Evolutionary conservation across 2,113 vertebrate species (phyloP).

Genomic region (Perca flavescens): DNA sequence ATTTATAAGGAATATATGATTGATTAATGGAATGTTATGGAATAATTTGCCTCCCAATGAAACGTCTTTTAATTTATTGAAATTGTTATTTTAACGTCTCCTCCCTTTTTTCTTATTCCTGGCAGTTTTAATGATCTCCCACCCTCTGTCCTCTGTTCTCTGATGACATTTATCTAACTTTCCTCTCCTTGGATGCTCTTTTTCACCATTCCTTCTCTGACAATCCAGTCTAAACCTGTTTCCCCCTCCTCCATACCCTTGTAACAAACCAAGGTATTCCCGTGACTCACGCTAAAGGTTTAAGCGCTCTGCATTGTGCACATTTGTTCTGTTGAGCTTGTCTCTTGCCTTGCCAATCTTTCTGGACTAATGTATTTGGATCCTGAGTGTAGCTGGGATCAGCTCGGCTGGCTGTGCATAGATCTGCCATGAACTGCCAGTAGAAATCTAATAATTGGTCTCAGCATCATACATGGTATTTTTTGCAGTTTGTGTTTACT

Average conservation of each 20-base stretch:
- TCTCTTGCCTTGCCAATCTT: not conserved
- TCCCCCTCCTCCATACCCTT: slow-evolving; percentile 61
- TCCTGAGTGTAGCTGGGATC: slow-evolving; percentile 4
- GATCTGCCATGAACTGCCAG: not conserved
- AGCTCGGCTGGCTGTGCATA: not conserved
- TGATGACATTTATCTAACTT: slow-evolving; percentile 41
- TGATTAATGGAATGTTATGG: slow-evolving; percentile 7
- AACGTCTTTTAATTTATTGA: slow-evolving; percentile 4
- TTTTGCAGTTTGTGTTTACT: not conserved
- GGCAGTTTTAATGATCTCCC: slow-evolving; percentile 4
- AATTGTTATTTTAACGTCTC: slow-evolving; percentile 16
- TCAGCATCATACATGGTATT: not conserved
- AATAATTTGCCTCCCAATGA: slow-evolving; percentile 22
- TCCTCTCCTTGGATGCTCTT: slow-evolving; percentile 45
- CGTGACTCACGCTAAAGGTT: slow-evolving; percentile 29
- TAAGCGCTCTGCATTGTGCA: slow-evolving; percentile 45
- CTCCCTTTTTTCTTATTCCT: slow-evolving; percentile 7
- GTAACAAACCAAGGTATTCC: slow-evolving; percentile 78
- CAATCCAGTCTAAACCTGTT: slow-evolving; percentile 76
- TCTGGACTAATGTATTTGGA: slow-evolving; percentile 7
- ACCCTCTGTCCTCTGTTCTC: slow-evolving; percentile 29
- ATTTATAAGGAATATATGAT: not conserved
- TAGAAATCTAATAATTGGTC: not conserved
- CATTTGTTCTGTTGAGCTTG: not conserved
- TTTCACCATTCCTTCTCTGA: slow-evolving; percentile 47